Evolutionary conservation across 1,140 invertebrate genomes (phyloP), one percentile per base, ranked within the genome.

Genomic region (Teleopsis dalmanni): DNA sequence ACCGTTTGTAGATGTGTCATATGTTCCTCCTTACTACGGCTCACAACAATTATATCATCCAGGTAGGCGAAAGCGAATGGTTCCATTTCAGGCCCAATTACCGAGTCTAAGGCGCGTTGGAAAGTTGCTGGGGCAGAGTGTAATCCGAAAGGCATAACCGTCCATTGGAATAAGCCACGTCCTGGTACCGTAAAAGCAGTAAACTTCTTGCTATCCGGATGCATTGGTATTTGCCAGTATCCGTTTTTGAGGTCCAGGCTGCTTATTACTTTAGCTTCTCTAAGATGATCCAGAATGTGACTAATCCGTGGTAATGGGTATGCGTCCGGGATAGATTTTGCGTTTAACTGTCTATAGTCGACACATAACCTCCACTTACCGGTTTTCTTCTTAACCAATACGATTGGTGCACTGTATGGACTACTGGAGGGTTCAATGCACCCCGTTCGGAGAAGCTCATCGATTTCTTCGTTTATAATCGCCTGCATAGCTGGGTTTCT

Each of bases 31-130:
- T 38, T 38, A 3, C 22, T 38, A 14, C 27, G 22, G 9, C 35
- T 38, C 4, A 48, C 27, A 7, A 48, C 33, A 23, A 41, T 11
- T 19, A 49, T 18, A 19, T 49, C 47, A 22, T 49, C 47, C 29
- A 49, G 21, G 23, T 49, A 49, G 3, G 42, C 47, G 22, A 49
- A 49, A 16, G 42, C 38, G 31, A 41, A 29, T 6, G 71, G 36
- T 14, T 51, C 43, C 1, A 9, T 13, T n/a, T 56, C 27, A 8
- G 48, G 53, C 22, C 51, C 47, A n/a, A 35, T 23, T 27, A 66
- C 53, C 4, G 53, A 18, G 46, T 64, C 60, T n/a, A n/a, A n/a
- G n/a, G n/a, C n/a, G n/a, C n/a, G n/a, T n/a, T n/a, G n/a, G n/a
- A n/a, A n/a, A n/a, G n/a, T n/a, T n/a, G n/a, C n/a, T n/a, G 40